Evolutionary conservation across 2,888 invertebrate species (phyloP), one percentile per base, ranked within the genome.

Genomic region (Nemapogon koenigi): DNA sequence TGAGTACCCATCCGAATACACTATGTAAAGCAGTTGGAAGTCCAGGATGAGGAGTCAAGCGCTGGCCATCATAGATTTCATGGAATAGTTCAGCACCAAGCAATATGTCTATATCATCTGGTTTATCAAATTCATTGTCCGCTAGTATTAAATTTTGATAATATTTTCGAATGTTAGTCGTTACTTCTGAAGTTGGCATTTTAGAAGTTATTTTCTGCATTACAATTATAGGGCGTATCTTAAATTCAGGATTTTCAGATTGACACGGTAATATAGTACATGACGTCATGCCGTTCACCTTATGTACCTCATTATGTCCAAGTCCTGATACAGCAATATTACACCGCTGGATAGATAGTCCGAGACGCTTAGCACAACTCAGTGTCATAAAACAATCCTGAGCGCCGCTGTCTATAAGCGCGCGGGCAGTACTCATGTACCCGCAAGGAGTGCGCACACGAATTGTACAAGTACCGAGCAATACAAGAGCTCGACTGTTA

Each of bases 1-100:
- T 18, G n/a, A 41, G 27, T 2, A 41, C 36, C 35, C 35, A 41
- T 7, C 41, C 41, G 18, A 36, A 41, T 11, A 41, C 27, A 14
- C 36, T 36, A 19, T 38, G 35, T 7, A 38, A 13, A 4, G 41
- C 41, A 4, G 8, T 14, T n/a, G 41, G 41, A 7, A 41, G 13
- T 8, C 30, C 35, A 2, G 36, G 32, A 16, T 16, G 27, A 16
- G 27, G 14, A 11, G 27, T n/a, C 15, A 26, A 14, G 11, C 26
- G n/a, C 27, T 26, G 26, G 8, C 36, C 27, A n/a, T 16, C 14
- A 27, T 16, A 27, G n/a, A 31, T 15, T 13, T 13, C 8, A n/a
- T 31, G 13, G 15, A 31, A 31, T 16, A 31, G 16, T 31, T 31
- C 15, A 10, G 15, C 31, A 15, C 15, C 31, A 15, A 31, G 16